Evolutionary conservation across 2,113 vertebrate species (phyloP), one percentile per base, ranked within the genome.

Genomic region (Paralichthys olivaceus): DNA sequence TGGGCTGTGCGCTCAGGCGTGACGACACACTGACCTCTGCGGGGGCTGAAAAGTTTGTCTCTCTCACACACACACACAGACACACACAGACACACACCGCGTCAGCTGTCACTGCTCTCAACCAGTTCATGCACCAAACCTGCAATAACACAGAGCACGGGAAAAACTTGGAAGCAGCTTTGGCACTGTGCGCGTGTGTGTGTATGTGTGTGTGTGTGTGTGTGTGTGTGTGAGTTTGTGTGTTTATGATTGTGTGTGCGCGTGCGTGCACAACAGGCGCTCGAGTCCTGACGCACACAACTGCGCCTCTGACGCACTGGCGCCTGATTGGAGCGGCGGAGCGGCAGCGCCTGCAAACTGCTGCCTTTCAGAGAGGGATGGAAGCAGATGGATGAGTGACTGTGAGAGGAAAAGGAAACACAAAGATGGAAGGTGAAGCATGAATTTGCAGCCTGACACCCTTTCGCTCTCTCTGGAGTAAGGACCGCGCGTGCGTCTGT

Each of bases 281-380:
- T 77, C 83, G 49, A 76, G 84, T 77, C 85, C 58, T 81, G 84
- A 87, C 84, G 77, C 84, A 81, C 2, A 13, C 84, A 23, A 14
- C 78, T 84, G 89, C 83, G 86, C 77, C 62, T 75, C 75, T 91
- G 87, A 90, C 88, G 85, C 90, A 84, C 82, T 17, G 84, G 26
- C 74, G 11, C 47, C 72, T 85, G 90, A 86, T 89, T 85, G 91
- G 84, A 53, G 62, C 78, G 34, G 69, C 22, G 51, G 34, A n/a
- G 53, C 67, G 12, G 45, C 54, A 43, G 72, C 59, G 19, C 14
- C 56, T 25, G 61, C 28, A 22, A 56, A 76, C 59, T 9, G 68
- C 25, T 29, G 81, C 53, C 1, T 63, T 45, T 54, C 20, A 2
- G 61, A 9, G 19, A 32, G 63, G 20, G 45, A 72, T 23, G 14